Evolutionary conservation across 2,113 vertebrate genomes (phyloP).

Genomic region (Engystomops pustulosus): DNA sequence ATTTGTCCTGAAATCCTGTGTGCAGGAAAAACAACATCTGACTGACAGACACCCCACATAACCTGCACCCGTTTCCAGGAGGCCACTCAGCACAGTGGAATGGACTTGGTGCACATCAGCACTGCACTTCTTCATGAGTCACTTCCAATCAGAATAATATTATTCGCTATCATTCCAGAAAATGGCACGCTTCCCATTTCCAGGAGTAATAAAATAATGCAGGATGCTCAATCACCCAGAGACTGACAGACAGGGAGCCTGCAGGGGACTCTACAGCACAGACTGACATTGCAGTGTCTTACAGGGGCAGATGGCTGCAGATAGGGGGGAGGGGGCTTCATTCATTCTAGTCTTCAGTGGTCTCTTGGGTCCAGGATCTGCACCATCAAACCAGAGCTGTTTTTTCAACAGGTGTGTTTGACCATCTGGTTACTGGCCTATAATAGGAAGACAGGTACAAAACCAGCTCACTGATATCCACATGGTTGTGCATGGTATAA

Average conservation of each 20-base stretch:
- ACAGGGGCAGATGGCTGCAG: slow-evolving; percentile 26
- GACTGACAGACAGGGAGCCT: slow-evolving; percentile 12
- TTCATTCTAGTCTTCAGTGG: background rate
- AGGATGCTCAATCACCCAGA: background rate
- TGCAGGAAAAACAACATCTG: background rate
- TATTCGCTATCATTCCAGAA: background rate
- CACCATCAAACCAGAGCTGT: background rate
- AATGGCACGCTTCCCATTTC: background rate
- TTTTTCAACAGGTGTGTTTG: background rate
- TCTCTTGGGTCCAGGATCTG: background rate
- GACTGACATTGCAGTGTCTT: background rate
- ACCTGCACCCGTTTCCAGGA: background rate
- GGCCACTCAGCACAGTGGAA: background rate
- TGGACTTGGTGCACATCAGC: background rate
- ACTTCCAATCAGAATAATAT: slow-evolving; percentile 12
- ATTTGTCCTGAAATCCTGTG: slow-evolving; percentile 33
- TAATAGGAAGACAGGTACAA: background rate
- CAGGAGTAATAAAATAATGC: slow-evolving; percentile 1
- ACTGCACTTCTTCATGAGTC: background rate
- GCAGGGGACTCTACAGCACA: background rate
- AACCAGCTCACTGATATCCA: background rate
- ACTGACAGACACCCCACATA: slow-evolving; percentile 31
- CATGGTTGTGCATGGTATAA: background rate
- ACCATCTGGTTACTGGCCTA: slow-evolving; percentile 12
- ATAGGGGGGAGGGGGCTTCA: background rate